These are phyloP conservation scores for Drosophila hydei DNA, from an alignment of 1,140 invertebrate genomes.

Conservation along the genomic window DNA sequence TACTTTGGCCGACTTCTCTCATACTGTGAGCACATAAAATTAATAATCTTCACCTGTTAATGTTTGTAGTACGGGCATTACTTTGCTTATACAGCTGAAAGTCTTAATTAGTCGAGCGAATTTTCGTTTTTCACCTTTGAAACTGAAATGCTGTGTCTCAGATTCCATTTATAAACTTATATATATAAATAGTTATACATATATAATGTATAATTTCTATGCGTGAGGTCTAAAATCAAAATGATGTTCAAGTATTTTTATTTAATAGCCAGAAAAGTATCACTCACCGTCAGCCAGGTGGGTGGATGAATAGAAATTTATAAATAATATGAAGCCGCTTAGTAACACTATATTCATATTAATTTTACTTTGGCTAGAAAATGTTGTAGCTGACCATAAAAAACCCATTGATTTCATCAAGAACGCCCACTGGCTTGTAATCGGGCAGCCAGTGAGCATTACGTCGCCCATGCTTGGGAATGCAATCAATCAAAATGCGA, in stretches of 20 bases:
- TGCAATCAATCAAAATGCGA: constrained; percentile 71
- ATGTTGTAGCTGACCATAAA: constrained; percentile 1
- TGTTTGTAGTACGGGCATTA: constrained; percentile 36
- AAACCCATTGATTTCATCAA: constrained; percentile 1
- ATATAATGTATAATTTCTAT: constrained; percentile 22
- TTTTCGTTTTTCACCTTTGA: constrained; percentile 55
- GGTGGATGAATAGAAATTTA: constrained; percentile 37
- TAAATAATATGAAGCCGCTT: constrained; percentile 13
- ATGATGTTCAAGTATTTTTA: constrained; percentile 61
- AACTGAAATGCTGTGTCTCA: constrained; percentile 10
- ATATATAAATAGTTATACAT: neutral
- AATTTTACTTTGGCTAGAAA: constrained; percentile 7
- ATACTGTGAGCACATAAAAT: constrained; percentile 53
- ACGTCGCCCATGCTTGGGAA: constrained; percentile 25
- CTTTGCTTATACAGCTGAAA: constrained; percentile 44
- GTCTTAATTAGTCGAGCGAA: constrained; percentile 58
- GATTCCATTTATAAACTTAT: constrained; percentile 9
- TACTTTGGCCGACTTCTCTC: constrained; percentile 55
- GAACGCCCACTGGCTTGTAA: constrained; percentile 24
- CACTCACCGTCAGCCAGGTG: constrained; percentile 46
- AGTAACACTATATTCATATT: neutral
- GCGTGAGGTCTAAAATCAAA: constrained; percentile 51
- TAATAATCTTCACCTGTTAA: constrained; percentile 68
- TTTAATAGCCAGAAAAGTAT: constrained; percentile 65
- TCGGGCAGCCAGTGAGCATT: constrained; percentile 7